Base-by-base conservation (phyloP, 2,888 invertebrate genomes). In the Gymnocheta viridis region DNA sequence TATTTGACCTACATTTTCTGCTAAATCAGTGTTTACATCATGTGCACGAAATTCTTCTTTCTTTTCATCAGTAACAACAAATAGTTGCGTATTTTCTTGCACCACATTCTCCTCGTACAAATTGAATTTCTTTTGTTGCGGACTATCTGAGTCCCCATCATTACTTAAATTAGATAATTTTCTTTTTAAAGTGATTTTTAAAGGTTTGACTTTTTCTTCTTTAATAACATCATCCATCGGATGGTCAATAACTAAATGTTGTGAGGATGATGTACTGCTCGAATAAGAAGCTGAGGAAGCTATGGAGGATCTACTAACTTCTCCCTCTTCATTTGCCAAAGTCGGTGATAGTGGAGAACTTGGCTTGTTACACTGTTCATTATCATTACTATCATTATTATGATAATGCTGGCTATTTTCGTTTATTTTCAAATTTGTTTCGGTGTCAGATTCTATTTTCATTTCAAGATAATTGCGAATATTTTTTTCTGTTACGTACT, bases 221-320 rank as follows among this genome's bases (percentile, higher is more conserved):
- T 86, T 85, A 38, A 78, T 24, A n/a, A n/a, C n/a, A 56, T 89
- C 89, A 27, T 88, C 90, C 76, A 89, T 87, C 7, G 89, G 90
- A 82, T 91, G 92, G 87, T 91, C 91, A 64, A 91, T 91, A 9
- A 91, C 90, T 81, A 91, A 85, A 38, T 91, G 91, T 78, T 90
- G 90, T 66, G 91, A 91, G 12, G 91, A 89, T 17, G 90, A 89
- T 29, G 91, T 90, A 6, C 87, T 86, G 4, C 88, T 87, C 22
- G 89, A 88, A 86, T 58, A 83, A 51, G 83, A 88, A 2, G 51
- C 81, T 2, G 51, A 77, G 0, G 87, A 86, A 10, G 82, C 81
- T 5, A 81, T 24, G 2, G 86, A 85, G 7, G 86, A 86, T 22
- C 85, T 86, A 41, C 87, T 87, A 7, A 51, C 84, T 29, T 87